Percentiles rank a stretch among this genome's conserved stretches.
These are phyloP conservation scores for Lithosia quadra DNA, from an alignment of 2,888 invertebrate genomes.

Conservation along the genomic window DNA sequence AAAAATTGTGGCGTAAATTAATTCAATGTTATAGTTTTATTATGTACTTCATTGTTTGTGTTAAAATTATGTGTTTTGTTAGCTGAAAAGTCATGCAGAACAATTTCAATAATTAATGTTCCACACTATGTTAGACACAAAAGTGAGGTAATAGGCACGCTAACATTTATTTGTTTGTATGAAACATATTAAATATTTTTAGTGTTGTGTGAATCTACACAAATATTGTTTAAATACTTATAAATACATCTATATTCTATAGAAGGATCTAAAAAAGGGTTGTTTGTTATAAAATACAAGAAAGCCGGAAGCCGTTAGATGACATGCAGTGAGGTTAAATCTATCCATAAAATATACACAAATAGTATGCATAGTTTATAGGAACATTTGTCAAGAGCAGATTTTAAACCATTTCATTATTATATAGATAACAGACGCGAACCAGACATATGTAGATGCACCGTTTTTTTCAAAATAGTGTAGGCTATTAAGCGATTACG, in stretches of 20 bases:
- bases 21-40: not conserved
- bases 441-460: slow-evolving; percentile 19
- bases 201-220: slow-evolving; percentile 16
- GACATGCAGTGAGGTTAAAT: slow-evolving; percentile 58
- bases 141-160: not conserved
- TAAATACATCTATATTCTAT: slow-evolving; percentile 39
- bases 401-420: slow-evolving; percentile 17
- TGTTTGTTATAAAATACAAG: slow-evolving; percentile 43
- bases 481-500: slow-evolving; percentile 33
- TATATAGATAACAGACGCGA: slow-evolving; percentile 26
- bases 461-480: slow-evolving; percentile 32
- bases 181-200: slow-evolving; percentile 1
- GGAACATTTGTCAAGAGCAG: slow-evolving; percentile 58
- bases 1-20: not conserved
- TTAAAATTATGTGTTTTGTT: slow-evolving; percentile 7
- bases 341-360: slow-evolving; percentile 53
- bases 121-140: slow-evolving; percentile 40
- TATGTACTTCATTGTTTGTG: not conserved
- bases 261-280: slow-evolving; percentile 32
- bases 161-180: not conserved
- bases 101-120: slow-evolving; percentile 40
- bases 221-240: slow-evolving; percentile 32
- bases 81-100: slow-evolving; percentile 30
- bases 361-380: slow-evolving; percentile 54
- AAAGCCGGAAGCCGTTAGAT: slow-evolving; percentile 65